phyloP scores from a whole-genome alignment of 2,888 invertebrate genomes.

The Aporophyla nigra region DNA sequence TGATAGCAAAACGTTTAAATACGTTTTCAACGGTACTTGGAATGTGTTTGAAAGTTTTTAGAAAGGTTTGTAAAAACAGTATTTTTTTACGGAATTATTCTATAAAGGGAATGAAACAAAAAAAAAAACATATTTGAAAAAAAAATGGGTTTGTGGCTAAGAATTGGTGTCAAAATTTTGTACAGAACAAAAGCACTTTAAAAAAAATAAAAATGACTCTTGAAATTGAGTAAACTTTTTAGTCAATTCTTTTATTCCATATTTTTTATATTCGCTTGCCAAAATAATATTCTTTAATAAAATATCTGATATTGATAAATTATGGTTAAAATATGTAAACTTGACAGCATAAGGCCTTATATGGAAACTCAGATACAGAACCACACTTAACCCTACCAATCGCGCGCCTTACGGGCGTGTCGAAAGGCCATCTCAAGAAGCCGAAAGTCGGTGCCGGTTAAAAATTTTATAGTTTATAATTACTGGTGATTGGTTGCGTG shows the following conservation, averaged over 20 bases:
- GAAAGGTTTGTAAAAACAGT: background rate
- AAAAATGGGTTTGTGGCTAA: too few relatives aligned
- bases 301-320: too few relatives aligned
- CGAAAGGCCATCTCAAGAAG: constrained; percentile 89
- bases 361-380: constrained; percentile 73
- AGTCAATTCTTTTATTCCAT: too few relatives aligned
- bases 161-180: too few relatives aligned
- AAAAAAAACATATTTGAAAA: background rate
- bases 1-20: constrained; percentile 46
- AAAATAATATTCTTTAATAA: too few relatives aligned
- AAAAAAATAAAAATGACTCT: too few relatives aligned
- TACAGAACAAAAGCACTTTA: too few relatives aligned
- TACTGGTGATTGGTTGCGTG: constrained; percentile 86
- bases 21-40: constrained; percentile 32
- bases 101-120: background rate
- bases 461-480: constrained; percentile 90
- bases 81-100: background rate
- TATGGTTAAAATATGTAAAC: background rate
- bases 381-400: constrained; percentile 64
- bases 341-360: background rate
- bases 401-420: constrained; percentile 77
- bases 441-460: constrained; percentile 85
- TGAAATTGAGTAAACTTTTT: too few relatives aligned
- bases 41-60: background rate
- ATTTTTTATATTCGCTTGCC: too few relatives aligned